Evolutionary conservation across 2,797 vertebrate species (phyloP), one percentile per base, ranked within the genome.

Genomic region (Labroides dimidiatus): DNA sequence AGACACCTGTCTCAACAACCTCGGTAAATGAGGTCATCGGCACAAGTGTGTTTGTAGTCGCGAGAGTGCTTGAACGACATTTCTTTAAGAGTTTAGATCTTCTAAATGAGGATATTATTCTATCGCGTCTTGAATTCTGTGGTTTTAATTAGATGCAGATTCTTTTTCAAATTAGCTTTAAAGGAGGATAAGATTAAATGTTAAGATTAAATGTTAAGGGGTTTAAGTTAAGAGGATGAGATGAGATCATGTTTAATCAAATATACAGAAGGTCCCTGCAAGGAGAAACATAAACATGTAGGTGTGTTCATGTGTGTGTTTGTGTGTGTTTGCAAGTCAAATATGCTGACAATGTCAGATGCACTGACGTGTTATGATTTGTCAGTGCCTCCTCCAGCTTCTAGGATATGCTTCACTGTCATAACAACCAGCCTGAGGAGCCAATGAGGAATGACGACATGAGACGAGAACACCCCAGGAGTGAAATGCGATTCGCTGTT

Each of bases 1-100:
- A 71, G 78, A 79, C 89, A 91, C 89, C 89, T 93, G 90, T 87
- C 80, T 90, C 88, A 85, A 85, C 90, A 91, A 79, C 61, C 55
- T n/a, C 39, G 33, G 61, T 77, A 64, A 84, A 80, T 81, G 85
- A 88, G 85, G 76, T 91, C 80, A 84, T 53, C 76, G 53, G 63
- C 75, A 59, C 63, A 76, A 39, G 86, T 82, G 83, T 66, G 50
- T 54, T 37, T 59, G 50, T 61, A 52, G 36, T 23, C 14, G 36
- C 27, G 49, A 54, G 60, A 54, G 60, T 54, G 71, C 56, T 52
- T 64, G 39, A 62, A 10, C 64, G 41, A 33, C 33, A 59, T 52
- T 59, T 61, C 12, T 53, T 12, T 6, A 5, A 52, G 27, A 63
- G 23, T 65, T 62, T 27, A 64, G 37, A 67, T 54, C 13, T 47